These are phyloP conservation scores for Drosophila cardini DNA, from an alignment of 1,140 invertebrate species.

Conservation along the genomic window DNA sequence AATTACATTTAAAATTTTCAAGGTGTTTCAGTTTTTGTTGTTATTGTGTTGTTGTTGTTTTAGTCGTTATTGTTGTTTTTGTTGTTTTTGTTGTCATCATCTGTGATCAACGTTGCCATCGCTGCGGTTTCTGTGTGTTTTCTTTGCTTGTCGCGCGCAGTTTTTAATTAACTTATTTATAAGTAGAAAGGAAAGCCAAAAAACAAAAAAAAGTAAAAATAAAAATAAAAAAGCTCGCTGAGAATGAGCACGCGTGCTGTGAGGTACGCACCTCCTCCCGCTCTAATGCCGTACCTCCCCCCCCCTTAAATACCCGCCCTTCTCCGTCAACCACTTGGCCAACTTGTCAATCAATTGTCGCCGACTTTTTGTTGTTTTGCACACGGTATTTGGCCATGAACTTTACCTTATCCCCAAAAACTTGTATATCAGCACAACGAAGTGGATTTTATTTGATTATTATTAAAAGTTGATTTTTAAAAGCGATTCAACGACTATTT, in stretches of 20 bases:
- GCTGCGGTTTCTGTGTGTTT: conserved; percentile 10
- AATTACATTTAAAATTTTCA: conserved; percentile 74
- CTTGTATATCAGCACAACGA: neutral
- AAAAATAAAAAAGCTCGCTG: conserved; percentile 41
- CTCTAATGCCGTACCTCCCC: conserved; percentile 1
- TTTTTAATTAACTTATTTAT: conserved; percentile 82
- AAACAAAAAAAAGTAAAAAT: neutral
- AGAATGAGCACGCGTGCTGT: conserved; percentile 43
- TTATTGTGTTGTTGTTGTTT: conserved; percentile 28
- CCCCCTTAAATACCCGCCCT: neutral
- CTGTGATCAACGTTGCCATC: conserved; percentile 37
- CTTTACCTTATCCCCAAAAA: conserved; percentile 50
- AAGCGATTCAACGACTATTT: neutral
- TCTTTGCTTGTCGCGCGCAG: conserved; percentile 35
- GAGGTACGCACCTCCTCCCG: conserved; percentile 31
- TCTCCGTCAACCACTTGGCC: conserved; percentile 43
- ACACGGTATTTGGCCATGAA: conserved; percentile 60
- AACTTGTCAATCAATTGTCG: conserved; percentile 80
- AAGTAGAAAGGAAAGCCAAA: conserved; percentile 22
- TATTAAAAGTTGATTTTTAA: conserved; percentile 1
- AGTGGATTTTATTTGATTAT: conserved; percentile 10
- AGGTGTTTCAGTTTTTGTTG: conserved; percentile 49
- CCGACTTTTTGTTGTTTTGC: conserved; percentile 38
- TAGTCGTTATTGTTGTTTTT: conserved; percentile 10
- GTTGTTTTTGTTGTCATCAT: conserved; percentile 25